These are phyloP conservation scores for Sebastes itinus DNA, from an alignment of 2,797 vertebrate genomes.

Conservation along the genomic window DNA sequence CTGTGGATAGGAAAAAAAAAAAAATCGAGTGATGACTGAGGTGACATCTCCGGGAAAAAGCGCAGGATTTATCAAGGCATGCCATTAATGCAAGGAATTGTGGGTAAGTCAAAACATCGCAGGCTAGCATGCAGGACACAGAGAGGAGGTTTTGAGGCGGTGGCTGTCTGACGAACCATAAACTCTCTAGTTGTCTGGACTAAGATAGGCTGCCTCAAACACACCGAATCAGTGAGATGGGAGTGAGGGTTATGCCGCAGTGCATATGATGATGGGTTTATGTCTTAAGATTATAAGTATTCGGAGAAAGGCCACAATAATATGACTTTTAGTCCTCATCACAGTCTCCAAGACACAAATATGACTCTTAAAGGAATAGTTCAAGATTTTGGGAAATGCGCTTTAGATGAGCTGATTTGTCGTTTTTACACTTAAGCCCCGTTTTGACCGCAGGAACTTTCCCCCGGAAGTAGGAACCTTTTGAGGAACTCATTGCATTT, in stretches of 20 bases:
- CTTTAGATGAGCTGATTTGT: neutral
- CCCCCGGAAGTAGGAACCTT: too few species aligned
- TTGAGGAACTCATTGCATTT: too few species aligned
- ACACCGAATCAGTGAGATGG: neutral
- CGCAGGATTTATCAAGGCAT: slow-evolving; percentile 24
- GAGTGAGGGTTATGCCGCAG: neutral
- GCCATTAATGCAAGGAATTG: slow-evolving; percentile 32
- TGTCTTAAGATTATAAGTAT: neutral
- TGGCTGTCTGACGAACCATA: neutral
- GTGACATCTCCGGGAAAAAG: neutral
- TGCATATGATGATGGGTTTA: neutral
- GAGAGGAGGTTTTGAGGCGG: neutral
- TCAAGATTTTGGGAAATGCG: neutral
- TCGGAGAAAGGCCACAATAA: neutral
- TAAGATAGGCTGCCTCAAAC: neutral
- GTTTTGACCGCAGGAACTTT: too few species aligned
- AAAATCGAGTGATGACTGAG: neutral
- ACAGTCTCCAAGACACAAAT: neutral
- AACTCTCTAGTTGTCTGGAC: neutral
- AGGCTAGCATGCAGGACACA: slow-evolving; percentile 65
- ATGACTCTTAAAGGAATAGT: neutral
- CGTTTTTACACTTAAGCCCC: neutral
- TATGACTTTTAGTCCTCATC: neutral
- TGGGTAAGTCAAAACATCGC: slow-evolving; percentile 36
- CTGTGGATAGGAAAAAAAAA: neutral